These are phyloP conservation scores for Periphyllus acericola DNA, from an alignment of 2,888 invertebrate genomes.

Conservation along the genomic window DNA sequence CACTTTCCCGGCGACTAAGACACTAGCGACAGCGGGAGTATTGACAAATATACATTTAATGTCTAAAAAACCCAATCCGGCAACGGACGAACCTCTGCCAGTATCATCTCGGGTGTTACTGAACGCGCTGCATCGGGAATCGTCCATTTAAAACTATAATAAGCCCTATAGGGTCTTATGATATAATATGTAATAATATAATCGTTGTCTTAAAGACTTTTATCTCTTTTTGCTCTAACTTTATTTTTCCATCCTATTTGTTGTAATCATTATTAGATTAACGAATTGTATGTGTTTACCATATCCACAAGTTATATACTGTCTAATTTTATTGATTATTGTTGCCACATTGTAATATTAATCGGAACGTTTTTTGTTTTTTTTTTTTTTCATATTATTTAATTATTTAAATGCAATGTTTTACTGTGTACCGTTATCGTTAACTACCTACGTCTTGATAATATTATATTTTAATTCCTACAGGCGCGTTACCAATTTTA, in stretches of 20 bases:
- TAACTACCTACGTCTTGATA: not conserved
- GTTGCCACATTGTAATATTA: not conserved
- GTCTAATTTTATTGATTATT: constrained; percentile 2
- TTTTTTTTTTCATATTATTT: not conserved
- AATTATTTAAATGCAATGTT: not conserved
- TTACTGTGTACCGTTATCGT: not conserved
- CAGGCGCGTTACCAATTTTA: constrained; percentile 32
- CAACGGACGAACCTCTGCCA: not conserved
- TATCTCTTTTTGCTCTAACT: constrained; percentile 13
- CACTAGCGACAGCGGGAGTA: not conserved
- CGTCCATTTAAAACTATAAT: constrained; percentile 28
- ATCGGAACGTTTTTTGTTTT: not conserved
- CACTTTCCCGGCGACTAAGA: not conserved
- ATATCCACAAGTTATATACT: not conserved
- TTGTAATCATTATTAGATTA: constrained; percentile 3
- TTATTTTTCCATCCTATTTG: constrained; percentile 3
- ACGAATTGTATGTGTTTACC: constrained; percentile 22
- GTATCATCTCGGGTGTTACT: not conserved
- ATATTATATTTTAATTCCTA: constrained; percentile 5
- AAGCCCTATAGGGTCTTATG: not conserved
- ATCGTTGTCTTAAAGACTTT: constrained; percentile 23
- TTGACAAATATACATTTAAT: constrained; percentile 8
- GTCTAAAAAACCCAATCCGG: constrained; percentile 7
- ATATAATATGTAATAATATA: not conserved
- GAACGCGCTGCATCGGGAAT: constrained; percentile 31